Base-by-base conservation (phyloP, 2,113 vertebrate genomes). In the Hippocampus comes region DNA sequence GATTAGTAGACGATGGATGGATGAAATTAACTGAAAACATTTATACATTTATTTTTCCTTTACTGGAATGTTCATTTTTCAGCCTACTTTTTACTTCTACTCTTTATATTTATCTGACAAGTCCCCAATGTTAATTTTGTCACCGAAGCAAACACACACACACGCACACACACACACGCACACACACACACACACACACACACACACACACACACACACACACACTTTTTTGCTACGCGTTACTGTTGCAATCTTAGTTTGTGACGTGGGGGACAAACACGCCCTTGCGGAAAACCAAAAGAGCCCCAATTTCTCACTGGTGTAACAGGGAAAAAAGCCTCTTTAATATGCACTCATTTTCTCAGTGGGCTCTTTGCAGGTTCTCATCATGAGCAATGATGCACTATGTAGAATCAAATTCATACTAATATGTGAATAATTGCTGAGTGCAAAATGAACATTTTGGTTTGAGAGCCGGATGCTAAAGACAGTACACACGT, bases 271-370 rank as follows among this genome's bases (percentile, higher is more conserved):
- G 48, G 56, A 70, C 64, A 53, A 34, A 18, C 14, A 30, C 8
- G 68, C 11, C 46, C 43, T 30, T 66, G 55, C 9, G n/a, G 72
- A 63, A 63, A 74, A 70, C 73, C 64, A 53, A 27, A 49, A 17
- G n/a, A 12, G 11, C 63, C 66, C 74, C 48, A 63, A 30, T 82
- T 76, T 46, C 30, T 71, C 42, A 34, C 63, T 63, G 30, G 60
- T 78, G 65, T 60, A 27, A 75, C 48, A 74, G 67, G n/a, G 53
- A 68, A 77, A 77, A 83, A 77, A 83, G 75, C 76, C 66, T 53
- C 69, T 79, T n/a, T 78, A 78, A 86, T 78, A 72, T 73, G 27
- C 53, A 73, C 68, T 67, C 3, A 68, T 8, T 82, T 79, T 84
- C 73, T 64, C 66, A 70, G n/a, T 25, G 27, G 23, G 9, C n/a